Base-by-base conservation (phyloP, 2,797 vertebrate genomes). In the Pygocentrus nattereri region DNA sequence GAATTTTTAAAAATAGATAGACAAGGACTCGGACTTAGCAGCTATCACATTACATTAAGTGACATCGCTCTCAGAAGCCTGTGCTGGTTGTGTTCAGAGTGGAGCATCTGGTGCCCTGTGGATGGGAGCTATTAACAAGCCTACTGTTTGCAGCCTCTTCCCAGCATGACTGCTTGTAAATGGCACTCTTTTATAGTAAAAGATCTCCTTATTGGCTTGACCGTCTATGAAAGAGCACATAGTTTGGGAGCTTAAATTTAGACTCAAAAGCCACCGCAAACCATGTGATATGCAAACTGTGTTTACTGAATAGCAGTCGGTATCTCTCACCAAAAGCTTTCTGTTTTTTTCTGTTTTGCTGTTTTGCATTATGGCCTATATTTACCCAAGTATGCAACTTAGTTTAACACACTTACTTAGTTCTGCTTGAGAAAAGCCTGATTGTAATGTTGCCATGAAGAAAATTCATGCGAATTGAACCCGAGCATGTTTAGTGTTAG, bases 111-210 rank as follows among this genome's bases (percentile, higher is more conserved):
- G 90, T 92, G 92, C 81, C 86, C 92, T 92, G 91, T 93, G 92
- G 91, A 94, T 92, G 88, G 89, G 90, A 89, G 90, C 88, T 92
- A 91, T 93, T 94, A 93, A 92, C 91, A 89, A 93, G 92, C 90
- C 86, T 90, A 90, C 91, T 86, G 85, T 90, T 91, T 78, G 88
- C 86, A 88, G 93, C 91, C 92, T 92, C 90, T 86, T 91, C 92
- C 89, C 92, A 93, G 93, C 93, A 91, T 85, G 93, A 88, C 90
- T 93, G 88, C 93, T 92, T 92, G 93, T 93, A 94, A 94, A 94
- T 93, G 92, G 90, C 75, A 89, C 88, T 89, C 90, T 93, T 91
- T 93, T 92, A 91, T 91, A 88, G 91, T 92, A 91, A 94, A 89
- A 93, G 91, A 93, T 91, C 87, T 83, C 85, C 92, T 61, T 92